phyloP scores from a whole-genome alignment of 2,797 vertebrate genomes.

The Malurus splendens region DNA sequence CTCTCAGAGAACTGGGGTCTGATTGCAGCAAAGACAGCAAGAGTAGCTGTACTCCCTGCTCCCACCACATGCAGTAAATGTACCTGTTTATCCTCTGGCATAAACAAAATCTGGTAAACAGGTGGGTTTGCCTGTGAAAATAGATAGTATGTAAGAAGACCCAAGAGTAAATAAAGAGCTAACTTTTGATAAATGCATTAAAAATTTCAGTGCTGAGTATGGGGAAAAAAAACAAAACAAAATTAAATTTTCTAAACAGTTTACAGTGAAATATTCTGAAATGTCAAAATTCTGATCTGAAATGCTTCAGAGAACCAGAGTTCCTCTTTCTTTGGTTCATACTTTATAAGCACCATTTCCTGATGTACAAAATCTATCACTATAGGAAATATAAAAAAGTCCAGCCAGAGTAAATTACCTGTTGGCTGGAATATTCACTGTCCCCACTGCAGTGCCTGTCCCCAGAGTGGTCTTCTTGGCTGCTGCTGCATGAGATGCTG shows the following conservation, averaged over 20 bases:
- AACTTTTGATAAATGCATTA: neutral
- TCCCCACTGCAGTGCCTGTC: neutral
- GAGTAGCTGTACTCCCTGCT: neutral
- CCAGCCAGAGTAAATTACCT: constrained; percentile 1
- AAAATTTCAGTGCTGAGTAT: neutral
- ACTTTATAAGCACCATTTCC: neutral
- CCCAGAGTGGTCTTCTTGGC: neutral
- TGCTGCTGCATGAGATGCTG: neutral
- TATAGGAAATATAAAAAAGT: neutral
- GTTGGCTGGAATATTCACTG: neutral
- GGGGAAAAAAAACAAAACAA: neutral
- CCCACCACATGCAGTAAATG: neutral
- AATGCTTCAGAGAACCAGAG: neutral
- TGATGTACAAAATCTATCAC: neutral
- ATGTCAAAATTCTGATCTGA: neutral
- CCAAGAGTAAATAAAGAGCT: neutral
- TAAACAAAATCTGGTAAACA: constrained; percentile 33
- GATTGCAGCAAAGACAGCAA: neutral
- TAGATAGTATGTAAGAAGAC: neutral
- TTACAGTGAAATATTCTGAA: neutral
- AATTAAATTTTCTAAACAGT: neutral
- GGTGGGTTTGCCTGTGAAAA: constrained; percentile 26
- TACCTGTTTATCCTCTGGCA: constrained; percentile 3
- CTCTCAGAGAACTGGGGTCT: neutral
- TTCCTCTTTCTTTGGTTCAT: neutral